Evolutionary conservation across 2,888 invertebrate genomes (phyloP).

Genomic region (Spodoptera picta): DNA sequence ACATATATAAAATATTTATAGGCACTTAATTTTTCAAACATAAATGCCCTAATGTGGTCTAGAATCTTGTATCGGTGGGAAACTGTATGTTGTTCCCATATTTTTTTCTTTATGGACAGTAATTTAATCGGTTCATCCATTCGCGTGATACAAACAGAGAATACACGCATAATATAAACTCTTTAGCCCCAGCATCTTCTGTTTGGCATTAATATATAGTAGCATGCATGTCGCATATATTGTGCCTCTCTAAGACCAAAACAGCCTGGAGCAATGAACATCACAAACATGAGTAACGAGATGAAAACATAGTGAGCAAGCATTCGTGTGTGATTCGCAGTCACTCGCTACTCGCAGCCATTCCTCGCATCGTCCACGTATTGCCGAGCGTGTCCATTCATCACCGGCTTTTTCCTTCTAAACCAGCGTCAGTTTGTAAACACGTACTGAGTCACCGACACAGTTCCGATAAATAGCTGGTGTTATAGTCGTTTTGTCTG

Average conservation of each 20-base stretch:
- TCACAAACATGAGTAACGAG: background rate
- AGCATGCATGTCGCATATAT: no score
- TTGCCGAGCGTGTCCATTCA: slow-evolving; percentile 25
- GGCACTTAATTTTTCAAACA: no score
- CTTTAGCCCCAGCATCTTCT: no score
- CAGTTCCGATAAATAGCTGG: slow-evolving; percentile 67
- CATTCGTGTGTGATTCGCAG: background rate
- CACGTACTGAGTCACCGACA: slow-evolving; percentile 66
- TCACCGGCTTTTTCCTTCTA: slow-evolving; percentile 52
- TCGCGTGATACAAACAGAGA: background rate
- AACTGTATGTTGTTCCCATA: no score
- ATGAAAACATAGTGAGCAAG: slow-evolving; percentile 3
- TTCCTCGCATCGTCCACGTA: slow-evolving; percentile 17
- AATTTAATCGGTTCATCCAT: no score
- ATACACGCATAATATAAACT: background rate
- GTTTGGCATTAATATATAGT: no score
- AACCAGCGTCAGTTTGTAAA: slow-evolving; percentile 58
- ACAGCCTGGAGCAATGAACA: no score
- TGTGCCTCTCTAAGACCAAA: no score
- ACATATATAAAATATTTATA: no score
- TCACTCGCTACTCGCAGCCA: background rate
- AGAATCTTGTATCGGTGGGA: no score
- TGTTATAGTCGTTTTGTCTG: slow-evolving; percentile 71
- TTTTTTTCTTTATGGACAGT: no score
- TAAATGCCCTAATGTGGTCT: no score